A percentile compares a stretch with the other conserved stretches of the same genome.
These are phyloP conservation scores for Ametastegia equiseti DNA, from an alignment of 2,888 invertebrate species.

Conservation along the genomic window DNA sequence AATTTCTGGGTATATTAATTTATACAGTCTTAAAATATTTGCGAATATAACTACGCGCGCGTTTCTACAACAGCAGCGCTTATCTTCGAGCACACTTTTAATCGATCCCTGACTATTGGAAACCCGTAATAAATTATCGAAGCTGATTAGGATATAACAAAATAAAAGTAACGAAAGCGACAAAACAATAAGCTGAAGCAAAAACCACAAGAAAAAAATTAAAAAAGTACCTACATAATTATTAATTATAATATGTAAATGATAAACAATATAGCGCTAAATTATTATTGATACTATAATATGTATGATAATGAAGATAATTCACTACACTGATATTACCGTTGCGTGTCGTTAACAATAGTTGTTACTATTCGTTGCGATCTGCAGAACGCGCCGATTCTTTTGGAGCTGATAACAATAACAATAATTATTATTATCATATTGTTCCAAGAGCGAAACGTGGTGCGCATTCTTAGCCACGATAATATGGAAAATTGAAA, in stretches of 20 bases:
- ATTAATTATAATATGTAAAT: background rate
- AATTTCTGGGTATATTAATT: background rate
- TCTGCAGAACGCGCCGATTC: slow-evolving; percentile 12
- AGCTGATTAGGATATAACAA: background rate
- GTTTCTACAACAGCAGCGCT: no score
- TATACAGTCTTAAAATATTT: no score
- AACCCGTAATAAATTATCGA: slow-evolving; percentile 12
- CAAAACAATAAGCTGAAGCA: background rate
- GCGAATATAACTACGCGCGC: no score
- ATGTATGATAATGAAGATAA: background rate
- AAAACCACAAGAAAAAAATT: background rate
- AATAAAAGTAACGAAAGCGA: background rate
- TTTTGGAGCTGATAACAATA: background rate
- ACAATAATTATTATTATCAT: background rate
- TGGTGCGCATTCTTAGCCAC: no score
- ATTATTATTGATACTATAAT: slow-evolving; percentile 8
- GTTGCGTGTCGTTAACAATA: slow-evolving; percentile 26
- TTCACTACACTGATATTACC: slow-evolving; percentile 25
- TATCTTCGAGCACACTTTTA: no score
- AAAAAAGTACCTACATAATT: background rate
- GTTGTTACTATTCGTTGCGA: background rate
- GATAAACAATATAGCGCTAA: background rate
- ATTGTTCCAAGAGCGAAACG: background rate
- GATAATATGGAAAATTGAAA: background rate
- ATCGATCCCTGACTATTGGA: background rate